A percentile compares a stretch with the other conserved stretches of the same genome.
These are phyloP conservation scores for Ellobius talpinus DNA, from an alignment of 2,113 vertebrate genomes.

Conservation along the genomic window DNA sequence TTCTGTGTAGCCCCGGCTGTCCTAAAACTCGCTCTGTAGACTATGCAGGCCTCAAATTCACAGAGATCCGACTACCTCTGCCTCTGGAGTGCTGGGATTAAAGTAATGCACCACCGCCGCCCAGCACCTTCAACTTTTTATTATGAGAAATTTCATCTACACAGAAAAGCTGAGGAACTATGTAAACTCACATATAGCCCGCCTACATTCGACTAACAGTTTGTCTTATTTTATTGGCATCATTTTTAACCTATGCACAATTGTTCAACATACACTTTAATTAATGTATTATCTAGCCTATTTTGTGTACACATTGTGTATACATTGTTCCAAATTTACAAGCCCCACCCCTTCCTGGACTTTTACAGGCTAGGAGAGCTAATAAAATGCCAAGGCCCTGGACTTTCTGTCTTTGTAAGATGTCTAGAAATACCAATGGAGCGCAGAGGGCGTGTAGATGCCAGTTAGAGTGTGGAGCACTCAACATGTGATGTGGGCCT, in stretches of 20 bases:
- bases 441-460: not conserved
- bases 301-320: not conserved
- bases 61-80: not conserved
- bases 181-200: not conserved
- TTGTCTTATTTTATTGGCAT: not conserved
- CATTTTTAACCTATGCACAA: not conserved
- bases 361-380: not conserved
- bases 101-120: not conserved
- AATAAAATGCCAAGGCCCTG: not conserved
- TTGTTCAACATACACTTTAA: not conserved
- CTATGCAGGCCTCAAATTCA: not conserved
- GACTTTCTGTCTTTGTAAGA: slow-evolving; percentile 11
- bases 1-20: not conserved
- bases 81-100: not conserved
- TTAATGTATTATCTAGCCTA: not conserved
- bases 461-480: not conserved
- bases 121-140: not conserved
- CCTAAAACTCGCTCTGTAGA: not conserved
- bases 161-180: not conserved
- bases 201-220: not conserved
- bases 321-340: slow-evolving; percentile 8
- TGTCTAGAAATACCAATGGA: slow-evolving; percentile 18
- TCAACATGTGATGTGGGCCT: too few relatives aligned
- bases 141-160: slow-evolving; percentile 20
- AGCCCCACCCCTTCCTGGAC: not conserved